phyloP scores from a whole-genome alignment of 2,888 invertebrate genomes.

The Microchrysa polita region DNA sequence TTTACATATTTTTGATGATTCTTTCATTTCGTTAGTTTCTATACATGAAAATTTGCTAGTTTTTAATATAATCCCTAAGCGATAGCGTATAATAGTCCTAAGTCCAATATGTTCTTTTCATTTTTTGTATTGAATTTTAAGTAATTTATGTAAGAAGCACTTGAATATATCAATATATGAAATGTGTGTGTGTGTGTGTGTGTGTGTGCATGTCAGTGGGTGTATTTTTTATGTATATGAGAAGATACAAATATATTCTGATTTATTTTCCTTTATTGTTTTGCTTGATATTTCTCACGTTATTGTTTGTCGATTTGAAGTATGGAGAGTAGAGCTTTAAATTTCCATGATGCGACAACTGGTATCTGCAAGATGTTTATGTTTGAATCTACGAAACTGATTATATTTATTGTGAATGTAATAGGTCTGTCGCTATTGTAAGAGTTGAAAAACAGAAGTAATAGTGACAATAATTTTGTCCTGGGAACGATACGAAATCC shows the following conservation, averaged over 20 bases:
- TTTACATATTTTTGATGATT: constrained; percentile 9
- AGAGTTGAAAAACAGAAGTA: too few species aligned
- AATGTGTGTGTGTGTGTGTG: constrained; percentile 55
- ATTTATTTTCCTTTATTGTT: constrained; percentile 7
- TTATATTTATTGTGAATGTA: too few species aligned
- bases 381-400: too few species aligned
- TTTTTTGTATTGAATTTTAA: constrained; percentile 36
- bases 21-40: constrained; percentile 3
- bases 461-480: too few species aligned
- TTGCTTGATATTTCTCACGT: not conserved
- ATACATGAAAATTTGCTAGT: constrained; percentile 43
- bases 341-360: too few species aligned
- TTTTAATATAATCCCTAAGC: constrained; percentile 32
- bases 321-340: too few species aligned
- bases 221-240: constrained; percentile 51
- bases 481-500: too few species aligned
- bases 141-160: constrained; percentile 63
- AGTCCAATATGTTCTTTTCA: constrained; percentile 4
- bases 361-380: too few species aligned
- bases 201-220: too few species aligned
- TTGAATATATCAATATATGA: constrained; percentile 64
- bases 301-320: not conserved
- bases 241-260: constrained; percentile 22
- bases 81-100: constrained; percentile 30
- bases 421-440: too few species aligned